These are phyloP conservation scores for Hydrozoanthus tunicans DNA, from an alignment of 64 coral and sea anemone genomes.

Conservation along the genomic window DNA sequence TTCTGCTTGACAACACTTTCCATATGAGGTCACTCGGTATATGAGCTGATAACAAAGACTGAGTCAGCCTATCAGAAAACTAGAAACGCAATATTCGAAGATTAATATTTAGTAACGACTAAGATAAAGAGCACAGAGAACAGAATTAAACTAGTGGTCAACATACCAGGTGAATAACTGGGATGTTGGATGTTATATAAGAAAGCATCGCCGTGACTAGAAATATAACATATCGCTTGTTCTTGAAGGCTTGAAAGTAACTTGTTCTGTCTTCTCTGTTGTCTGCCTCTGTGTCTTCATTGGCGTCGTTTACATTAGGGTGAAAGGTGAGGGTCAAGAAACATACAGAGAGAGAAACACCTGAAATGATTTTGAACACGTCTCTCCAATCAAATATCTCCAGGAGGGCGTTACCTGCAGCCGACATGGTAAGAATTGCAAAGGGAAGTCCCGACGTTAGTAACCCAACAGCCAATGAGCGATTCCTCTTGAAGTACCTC, in stretches of 20 bases:
- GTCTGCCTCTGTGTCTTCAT: background rate
- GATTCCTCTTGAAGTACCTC: conserved; percentile 52
- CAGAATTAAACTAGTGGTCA: too few relatives aligned
- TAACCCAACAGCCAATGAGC: conserved; percentile 47
- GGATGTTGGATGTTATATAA: conserved; percentile 29
- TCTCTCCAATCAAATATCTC: conserved; percentile 46
- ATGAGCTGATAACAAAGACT: too few relatives aligned
- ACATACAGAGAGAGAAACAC: conserved; percentile 9
- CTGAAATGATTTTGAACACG: conserved; percentile 51
- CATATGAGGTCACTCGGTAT: too few relatives aligned
- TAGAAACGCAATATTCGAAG: too few relatives aligned
- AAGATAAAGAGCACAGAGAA: too few relatives aligned
- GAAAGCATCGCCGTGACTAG: conserved; percentile 16
- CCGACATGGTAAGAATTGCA: conserved; percentile 53
- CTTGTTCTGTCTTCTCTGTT: background rate
- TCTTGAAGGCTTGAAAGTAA: background rate
- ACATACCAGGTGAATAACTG: conserved; percentile 36
- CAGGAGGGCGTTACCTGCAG: conserved; percentile 25
- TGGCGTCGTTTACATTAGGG: background rate
- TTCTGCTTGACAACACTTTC: too few relatives aligned
- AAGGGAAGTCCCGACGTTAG: conserved; percentile 32
- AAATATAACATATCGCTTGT: conserved; percentile 26
- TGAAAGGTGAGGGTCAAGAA: conserved; percentile 39
- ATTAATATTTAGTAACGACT: too few relatives aligned
- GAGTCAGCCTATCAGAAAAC: too few relatives aligned